Percentiles rank a stretch among this genome's conserved stretches.
Evolutionary conservation across 2,888 invertebrate species (phyloP).

Genomic region (Napeogenes sylphis): DNA sequence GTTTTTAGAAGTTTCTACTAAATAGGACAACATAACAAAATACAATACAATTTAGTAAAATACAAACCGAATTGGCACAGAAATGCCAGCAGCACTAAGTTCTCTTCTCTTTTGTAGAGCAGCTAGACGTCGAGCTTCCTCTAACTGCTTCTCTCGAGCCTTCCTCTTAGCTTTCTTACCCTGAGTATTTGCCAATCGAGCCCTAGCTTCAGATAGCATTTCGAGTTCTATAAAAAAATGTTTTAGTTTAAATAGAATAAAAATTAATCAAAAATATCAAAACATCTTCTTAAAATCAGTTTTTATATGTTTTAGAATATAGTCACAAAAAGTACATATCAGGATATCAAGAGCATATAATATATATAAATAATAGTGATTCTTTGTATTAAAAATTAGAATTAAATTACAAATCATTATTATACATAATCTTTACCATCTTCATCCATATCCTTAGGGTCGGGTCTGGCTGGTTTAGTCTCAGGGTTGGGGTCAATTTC

Average conservation of each 20-base stretch:
- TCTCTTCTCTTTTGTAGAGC: conserved; percentile 98
- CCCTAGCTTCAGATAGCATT: conserved; percentile 99
- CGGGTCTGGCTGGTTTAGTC: conserved; percentile 99
- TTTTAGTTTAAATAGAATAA: conserved; percentile 5
- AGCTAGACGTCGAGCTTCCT: conserved; percentile 97
- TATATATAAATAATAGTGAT: no score
- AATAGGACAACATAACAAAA: no score
- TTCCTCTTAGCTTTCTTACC: conserved; percentile 95
- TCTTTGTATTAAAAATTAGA: background rate
- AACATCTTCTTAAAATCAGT: no score
- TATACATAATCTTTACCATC: conserved; percentile 82
- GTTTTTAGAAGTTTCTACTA: no score
- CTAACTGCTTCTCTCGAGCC: conserved; percentile 98
- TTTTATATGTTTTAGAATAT: no score
- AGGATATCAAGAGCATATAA: no score
- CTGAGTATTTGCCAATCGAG: conserved; percentile 98
- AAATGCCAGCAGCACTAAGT: conserved; percentile 96
- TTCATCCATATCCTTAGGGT: conserved; percentile 99
- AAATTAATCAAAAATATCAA: background rate
- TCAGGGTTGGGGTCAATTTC: conserved; percentile 99
- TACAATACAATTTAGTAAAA: background rate
- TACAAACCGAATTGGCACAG: conserved; percentile 62
- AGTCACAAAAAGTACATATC: no score
- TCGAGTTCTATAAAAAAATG: conserved; percentile 86
- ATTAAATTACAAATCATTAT: background rate